Conservation (phyloP, 2,797 vertebrate genomes). For the Hydrocynus forskahlii region DNA sequence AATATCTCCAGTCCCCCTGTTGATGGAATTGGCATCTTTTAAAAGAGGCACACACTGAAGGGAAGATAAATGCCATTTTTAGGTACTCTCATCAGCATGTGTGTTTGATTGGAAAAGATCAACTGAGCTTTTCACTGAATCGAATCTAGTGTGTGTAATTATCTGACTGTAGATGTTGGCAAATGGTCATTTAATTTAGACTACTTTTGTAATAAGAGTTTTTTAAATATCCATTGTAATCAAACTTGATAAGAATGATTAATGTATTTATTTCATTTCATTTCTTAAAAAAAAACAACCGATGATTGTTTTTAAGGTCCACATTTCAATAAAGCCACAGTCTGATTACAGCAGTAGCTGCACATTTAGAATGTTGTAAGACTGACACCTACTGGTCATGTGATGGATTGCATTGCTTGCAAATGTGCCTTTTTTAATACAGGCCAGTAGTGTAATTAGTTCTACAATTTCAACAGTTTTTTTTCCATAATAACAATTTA, state of each 20-base stretch:
- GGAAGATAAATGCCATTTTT: conserved; percentile 22
- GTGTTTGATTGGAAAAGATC: conserved; percentile 23
- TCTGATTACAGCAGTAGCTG: neutral
- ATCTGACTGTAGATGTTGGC: neutral
- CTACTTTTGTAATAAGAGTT: neutral
- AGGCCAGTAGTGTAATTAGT: neutral
- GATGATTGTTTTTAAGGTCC: neutral
- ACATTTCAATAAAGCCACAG: neutral
- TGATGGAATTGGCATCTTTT: conserved; percentile 35
- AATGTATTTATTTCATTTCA: neutral
- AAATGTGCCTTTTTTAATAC: neutral
- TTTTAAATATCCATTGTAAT: neutral
- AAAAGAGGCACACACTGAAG: neutral
- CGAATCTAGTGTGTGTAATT: neutral
- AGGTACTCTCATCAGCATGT: conserved; percentile 18
- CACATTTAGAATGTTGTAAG: conserved; percentile 36
- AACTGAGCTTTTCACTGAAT: conserved; percentile 18
- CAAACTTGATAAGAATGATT: neutral
- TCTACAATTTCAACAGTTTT: neutral
- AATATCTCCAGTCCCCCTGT: conserved; percentile 33
- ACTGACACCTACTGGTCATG: conserved; percentile 70
- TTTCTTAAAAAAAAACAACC: too few relatives aligned
- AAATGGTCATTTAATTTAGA: neutral
- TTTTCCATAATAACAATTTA: neutral
- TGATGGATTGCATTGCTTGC: conserved; percentile 46